Base-by-base conservation (phyloP, 2,113 vertebrate species). In the Conger conger region DNA sequence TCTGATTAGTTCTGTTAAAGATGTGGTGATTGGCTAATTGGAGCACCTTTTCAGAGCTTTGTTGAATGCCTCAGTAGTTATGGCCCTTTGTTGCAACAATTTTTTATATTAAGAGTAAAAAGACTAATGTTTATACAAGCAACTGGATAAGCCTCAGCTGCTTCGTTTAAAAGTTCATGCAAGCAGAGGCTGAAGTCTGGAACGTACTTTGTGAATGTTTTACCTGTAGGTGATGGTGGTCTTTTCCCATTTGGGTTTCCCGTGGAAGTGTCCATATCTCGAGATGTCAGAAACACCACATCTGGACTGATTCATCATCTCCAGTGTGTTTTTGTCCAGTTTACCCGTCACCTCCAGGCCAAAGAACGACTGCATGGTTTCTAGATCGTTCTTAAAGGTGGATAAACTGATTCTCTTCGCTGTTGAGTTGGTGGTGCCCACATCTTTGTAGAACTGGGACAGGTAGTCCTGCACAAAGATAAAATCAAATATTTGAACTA, bases 191-290 rank as follows among this genome's bases (percentile, higher is more conserved):
- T 27, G 17, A 20, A 63, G 11, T 63, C 23, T 63, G 23, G 57
- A 63, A 7, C 27, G 20, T 63, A n/a, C n/a, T 63, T 63, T 15
- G 68, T 73, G 33, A 73, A n/a, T 33, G n/a, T 37, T 23, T 4
- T 88, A 96, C 93, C 94, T 96, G 91, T 96, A 94, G 2, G 93
- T 96, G 81, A 96, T 83, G n/a, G 82, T 88, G 54, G 87, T 93
- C 86, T 96, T 96, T 85, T 92, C 4, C 93, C 93, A 96, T 82
- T 89, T 96, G 79, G 92, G 93, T 42, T 90, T 89, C 81, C 93
- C 94, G 38, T 68, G 80, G 85, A 96, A 96, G 86, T 95, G 90
- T 17, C 88, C 91, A n/a, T 92, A 95, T 50, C 90, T 92, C 23
- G 92, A 93, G 85, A 92, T 86, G 15, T 95, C 94, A 0, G 95